Evolutionary conservation across 1,140 invertebrate species (phyloP), one percentile per base, ranked within the genome.

Genomic region (Gonatopus flavifemur): DNA sequence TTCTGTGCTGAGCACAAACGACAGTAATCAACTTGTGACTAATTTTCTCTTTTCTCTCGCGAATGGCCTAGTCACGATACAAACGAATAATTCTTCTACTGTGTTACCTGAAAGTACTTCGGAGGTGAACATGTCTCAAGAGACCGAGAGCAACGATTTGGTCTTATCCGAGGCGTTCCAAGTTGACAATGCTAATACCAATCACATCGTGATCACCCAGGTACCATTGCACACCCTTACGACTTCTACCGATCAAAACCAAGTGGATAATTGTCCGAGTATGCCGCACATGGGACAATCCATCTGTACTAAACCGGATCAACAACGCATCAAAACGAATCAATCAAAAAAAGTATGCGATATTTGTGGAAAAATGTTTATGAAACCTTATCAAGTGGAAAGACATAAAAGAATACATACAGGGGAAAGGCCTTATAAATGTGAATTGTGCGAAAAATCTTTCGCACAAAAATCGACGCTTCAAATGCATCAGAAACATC

Each of bases 401-500:
- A 60, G 77, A 8, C 78, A 80, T 43, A 67, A 69, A 69, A 64
- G 83, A 16, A 84, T 82, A 16, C 87, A 88, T 52, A 88, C 86
- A 0, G 86, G 86, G 7, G 84, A 87, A 60, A 81, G 83, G 40
- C 87, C 88, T 0, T 89, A 82, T 65, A 76, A 77, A 9, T 89
- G 88, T 60, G 69, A 81, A 15, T 59, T 80, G 10, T 89, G 88
- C 62, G 62, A 69, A 2, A 88, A 87, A 64, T 80, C 74, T 2
- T 90, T 89, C 59, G 77, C 84, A 8, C 82, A 88, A 20, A 87
- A 86, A 57, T 82, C 82, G 2, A 86, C 86, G 0, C 60, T 86
- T 0, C 76, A 82, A 43, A 78, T 80, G 46, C 86, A 86, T 62
- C 73, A 78, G 28, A 80, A 78, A 52, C 82, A 77, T 40, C 89